Percentiles rank a stretch among this genome's conserved stretches.
Evolutionary conservation across 2,888 invertebrate genomes (phyloP).

Genomic region (Tetragonula carbonaria): DNA sequence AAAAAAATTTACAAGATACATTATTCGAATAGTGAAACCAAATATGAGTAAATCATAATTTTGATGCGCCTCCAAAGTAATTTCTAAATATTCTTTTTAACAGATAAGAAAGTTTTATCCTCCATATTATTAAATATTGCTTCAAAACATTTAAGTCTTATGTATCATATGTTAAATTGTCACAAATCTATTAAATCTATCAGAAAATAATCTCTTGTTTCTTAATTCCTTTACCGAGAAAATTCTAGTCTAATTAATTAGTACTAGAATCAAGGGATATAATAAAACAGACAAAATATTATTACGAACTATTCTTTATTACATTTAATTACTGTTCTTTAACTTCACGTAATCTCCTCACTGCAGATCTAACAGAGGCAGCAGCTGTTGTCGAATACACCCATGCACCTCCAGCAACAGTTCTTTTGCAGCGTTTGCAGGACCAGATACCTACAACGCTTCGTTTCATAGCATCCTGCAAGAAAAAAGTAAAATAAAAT

Average conservation of each 20-base stretch:
- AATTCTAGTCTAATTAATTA: neutral
- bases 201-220: neutral
- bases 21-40: conserved; percentile 3
- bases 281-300: conserved; percentile 46
- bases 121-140: conserved; percentile 1
- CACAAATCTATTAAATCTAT: conserved; percentile 34
- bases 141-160: conserved; percentile 27
- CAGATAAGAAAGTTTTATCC: neutral
- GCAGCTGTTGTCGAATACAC: conserved; percentile 99
- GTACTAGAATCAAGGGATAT: neutral
- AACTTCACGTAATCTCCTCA: conserved; percentile 97
- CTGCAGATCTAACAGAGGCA: conserved; percentile 98
- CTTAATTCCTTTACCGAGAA: conserved; percentile 20
- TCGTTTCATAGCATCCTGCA: conserved; percentile 98
- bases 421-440: conserved; percentile 98
- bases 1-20: neutral
- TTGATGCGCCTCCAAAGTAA: conserved; percentile 52
- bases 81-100: conserved; percentile 30
- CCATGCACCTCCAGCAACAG: conserved; percentile 99
- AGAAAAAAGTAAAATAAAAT: conserved; percentile 60
- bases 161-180: conserved; percentile 38
- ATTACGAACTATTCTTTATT: conserved; percentile 62
- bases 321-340: conserved; percentile 87
- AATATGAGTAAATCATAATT: conserved; percentile 31
- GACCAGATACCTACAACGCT: conserved; percentile 99